These are phyloP conservation scores for Pocillopora meandrina DNA, from an alignment of 92 coral and sea anemone species.

Conservation along the genomic window DNA sequence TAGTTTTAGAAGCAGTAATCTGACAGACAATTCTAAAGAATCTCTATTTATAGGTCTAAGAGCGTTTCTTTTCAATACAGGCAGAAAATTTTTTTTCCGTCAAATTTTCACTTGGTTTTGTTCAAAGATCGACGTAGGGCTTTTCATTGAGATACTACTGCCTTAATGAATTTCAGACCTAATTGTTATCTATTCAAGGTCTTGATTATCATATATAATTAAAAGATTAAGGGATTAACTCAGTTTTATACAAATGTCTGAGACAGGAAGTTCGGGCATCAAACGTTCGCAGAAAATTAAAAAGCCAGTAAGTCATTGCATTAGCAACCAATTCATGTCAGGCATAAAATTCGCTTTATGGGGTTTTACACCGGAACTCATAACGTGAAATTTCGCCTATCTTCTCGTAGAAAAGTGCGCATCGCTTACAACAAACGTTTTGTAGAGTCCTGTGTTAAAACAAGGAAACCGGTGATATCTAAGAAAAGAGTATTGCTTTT, in stretches of 20 bases:
- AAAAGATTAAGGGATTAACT: conserved; percentile 25
- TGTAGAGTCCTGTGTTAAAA: background rate
- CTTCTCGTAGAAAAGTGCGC: too few relatives aligned
- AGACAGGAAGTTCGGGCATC: background rate
- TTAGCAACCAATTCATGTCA: too few relatives aligned
- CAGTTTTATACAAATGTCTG: background rate
- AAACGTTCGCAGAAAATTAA: background rate
- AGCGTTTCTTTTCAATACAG: background rate
- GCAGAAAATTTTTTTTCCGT: background rate
- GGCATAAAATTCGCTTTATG: too few relatives aligned
- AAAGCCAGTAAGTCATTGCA: too few relatives aligned
- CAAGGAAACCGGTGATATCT: background rate
- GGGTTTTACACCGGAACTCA: too few relatives aligned
- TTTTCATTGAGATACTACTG: background rate
- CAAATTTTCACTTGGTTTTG: background rate
- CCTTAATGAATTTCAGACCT: background rate
- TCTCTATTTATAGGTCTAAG: background rate
- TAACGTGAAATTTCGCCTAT: too few relatives aligned
- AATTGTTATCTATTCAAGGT: background rate
- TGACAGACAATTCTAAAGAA: background rate
- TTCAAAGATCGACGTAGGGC: background rate
- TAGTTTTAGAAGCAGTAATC: background rate
- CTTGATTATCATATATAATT: conserved; percentile 4
- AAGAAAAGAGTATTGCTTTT: background rate
- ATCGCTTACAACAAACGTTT: too few relatives aligned